Evolutionary conservation across 1,140 invertebrate genomes (phyloP).

Genomic region (Scaptomyza pallida): DNA sequence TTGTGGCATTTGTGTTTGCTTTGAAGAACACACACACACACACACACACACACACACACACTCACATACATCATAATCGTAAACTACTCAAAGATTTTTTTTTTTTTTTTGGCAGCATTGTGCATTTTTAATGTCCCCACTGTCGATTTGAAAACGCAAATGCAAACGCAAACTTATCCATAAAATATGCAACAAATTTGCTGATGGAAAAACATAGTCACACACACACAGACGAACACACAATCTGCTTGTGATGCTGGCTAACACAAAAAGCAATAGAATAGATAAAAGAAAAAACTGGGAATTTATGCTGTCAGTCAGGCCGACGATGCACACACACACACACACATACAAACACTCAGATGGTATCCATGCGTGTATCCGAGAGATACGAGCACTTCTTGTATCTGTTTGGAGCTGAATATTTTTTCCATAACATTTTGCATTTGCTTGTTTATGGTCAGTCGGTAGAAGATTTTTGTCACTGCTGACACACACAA

Average conservation of each 20-base stretch:
- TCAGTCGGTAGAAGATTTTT: constrained; percentile 39
- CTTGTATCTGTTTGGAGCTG: constrained; percentile 5
- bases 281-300: constrained; percentile 10
- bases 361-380: constrained; percentile 42
- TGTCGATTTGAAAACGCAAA: constrained; percentile 42
- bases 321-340: constrained; percentile 9
- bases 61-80: background rate
- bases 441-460: constrained; percentile 52
- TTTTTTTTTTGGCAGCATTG: constrained; percentile 29
- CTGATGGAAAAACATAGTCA: constrained; percentile 30
- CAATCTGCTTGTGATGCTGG: background rate
- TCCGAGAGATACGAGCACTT: constrained; percentile 43
- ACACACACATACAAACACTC: constrained; percentile 11
- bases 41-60: too few relatives aligned
- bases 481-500: constrained; percentile 32
- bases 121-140: constrained; percentile 51
- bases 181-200: constrained; percentile 58
- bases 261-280: constrained; percentile 2
- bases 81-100: constrained; percentile 25
- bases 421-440: constrained; percentile 42
- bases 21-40: too few relatives aligned
- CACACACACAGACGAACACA: constrained; percentile 23
- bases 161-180: constrained; percentile 35
- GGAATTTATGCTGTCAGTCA: constrained; percentile 32
- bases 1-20: background rate